Evolutionary conservation across 2,113 vertebrate genomes (phyloP), one percentile per base, ranked within the genome.

Genomic region (Clarias macrocephalus): DNA sequence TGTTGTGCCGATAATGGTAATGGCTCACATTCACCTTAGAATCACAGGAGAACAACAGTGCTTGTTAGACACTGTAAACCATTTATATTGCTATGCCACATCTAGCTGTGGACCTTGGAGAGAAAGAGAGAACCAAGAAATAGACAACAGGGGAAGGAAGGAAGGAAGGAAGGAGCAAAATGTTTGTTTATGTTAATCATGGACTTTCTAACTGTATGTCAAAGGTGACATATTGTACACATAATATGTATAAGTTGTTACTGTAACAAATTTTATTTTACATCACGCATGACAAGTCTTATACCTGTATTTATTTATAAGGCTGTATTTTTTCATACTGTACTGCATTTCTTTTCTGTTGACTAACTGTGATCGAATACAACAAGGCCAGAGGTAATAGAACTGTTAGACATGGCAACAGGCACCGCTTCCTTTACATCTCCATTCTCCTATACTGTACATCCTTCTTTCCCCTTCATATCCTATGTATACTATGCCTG

Each of bases 31-130:
- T 80, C 30, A 63, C 80, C 76, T 80, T 86, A 59, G 73, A 76
- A 30, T 79, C 84, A 59, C 85, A 70, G 52, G 62, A 80, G 76
- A 79, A 52, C 52, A 77, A 56, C 73, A 42, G 73, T 52, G 73
- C 73, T 86, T 80, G 62, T 80, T 80, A 86, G n/a, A 62, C 57
- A 52, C 37, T 72, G 18, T 65, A n/a, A 23, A 65, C 19, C 21
- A 85, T 85, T 62, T 85, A 85, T 85, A 62, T 48, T 75, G 33
- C 54, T 62, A 33, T 75, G 15, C 21, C 30, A 15, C 21, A 84
- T 54, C 23, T 68, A 66, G 54, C n/a, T 33, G 30, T 56, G 42
- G 25, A 83, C 48, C 54, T 68, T 56, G 42, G 79, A 57, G 16
- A 15, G 23, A n/a, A 37, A 48, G 37, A 42, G 30, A 73, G 8